Evolutionary conservation across 2,888 invertebrate species (phyloP), one percentile per base, ranked within the genome.

Genomic region (Drosophila tanythrix): DNA sequence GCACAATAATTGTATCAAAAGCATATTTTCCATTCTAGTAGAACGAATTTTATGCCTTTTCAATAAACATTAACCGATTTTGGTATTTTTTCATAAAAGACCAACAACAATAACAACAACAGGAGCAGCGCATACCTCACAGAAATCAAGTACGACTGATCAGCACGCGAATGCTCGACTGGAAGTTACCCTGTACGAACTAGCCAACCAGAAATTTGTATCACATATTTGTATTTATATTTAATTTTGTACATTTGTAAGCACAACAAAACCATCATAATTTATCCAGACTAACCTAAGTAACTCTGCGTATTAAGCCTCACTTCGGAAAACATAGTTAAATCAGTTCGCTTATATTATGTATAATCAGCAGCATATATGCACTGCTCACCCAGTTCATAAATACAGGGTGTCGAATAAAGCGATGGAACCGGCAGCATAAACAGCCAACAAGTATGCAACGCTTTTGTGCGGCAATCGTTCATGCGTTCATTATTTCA

Each of bases 21-120:
- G 92, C 93, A 93, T 93, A 93, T 93, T 93, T 93, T 92, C 90
- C 91, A 91, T 93, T 93, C 93, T 93, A 92, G 92, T 93, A 92
- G 93, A 93, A 92, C 92, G 93, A 92, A 92, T 93, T 93, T 93
- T 93, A 93, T 93, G 92, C 92, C 91, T 93, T 93, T 93, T 93
- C 93, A 93, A 93, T 93, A 93, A 93, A 93, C 93, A 93, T 93
- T 93, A 92, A 92, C 92, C 93, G 93, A 93, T 93, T 93, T 92
- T 76, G 91, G 91, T 88, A 91, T 90, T 89, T 90, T 91, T 89
- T 89, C 89, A 89, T 89, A 86, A 78, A 76, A 82, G 81, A 84
- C 75, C 68, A 64, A 70, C 74, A 74, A 69, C 74, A 76, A 46
- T 25, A 46, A 61, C 48, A 65, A 31, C 38, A 70, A 62, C 56